phyloP scores from a whole-genome alignment of 2,888 invertebrate species.

The Trachelus iudaicus region DNA sequence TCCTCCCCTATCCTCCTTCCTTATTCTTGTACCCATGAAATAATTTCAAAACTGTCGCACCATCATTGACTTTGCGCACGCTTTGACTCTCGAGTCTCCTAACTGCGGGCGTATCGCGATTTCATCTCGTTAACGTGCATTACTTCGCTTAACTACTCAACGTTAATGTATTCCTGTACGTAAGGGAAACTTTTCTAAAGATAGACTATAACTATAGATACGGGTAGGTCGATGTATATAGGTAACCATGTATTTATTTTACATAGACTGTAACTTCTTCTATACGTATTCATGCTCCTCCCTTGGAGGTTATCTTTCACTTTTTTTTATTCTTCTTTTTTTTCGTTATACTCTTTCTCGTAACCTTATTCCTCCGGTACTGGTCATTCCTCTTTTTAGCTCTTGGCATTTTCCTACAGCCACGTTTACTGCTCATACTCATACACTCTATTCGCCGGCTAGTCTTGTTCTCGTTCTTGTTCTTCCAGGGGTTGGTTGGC shows the following conservation, averaged over 20 bases:
- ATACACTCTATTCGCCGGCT: neutral
- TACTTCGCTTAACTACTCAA: neutral
- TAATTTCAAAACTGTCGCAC: neutral
- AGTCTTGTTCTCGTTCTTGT: conserved; percentile 12
- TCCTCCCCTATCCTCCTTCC: neutral
- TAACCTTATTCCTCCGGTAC: conserved; percentile 10
- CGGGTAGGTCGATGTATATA: neutral
- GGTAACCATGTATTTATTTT: neutral
- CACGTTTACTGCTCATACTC: neutral
- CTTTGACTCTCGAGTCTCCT: neutral
- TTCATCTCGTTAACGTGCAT: conserved; percentile 1
- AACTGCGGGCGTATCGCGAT: neutral
- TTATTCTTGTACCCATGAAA: neutral
- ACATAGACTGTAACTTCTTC: neutral
- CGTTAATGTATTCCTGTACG: conserved; percentile 1
- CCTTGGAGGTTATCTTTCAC: neutral
- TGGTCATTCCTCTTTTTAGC: neutral
- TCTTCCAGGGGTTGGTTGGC: conserved; percentile 24
- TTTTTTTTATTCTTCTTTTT: neutral
- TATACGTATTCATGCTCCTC: neutral
- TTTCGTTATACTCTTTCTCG: conserved; percentile 8
- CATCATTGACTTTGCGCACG: too few species aligned
- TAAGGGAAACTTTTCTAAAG: neutral
- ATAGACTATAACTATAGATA: neutral
- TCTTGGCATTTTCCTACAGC: neutral